A percentile compares a stretch with the other conserved stretches of the same genome.
Evolutionary conservation across 2,113 vertebrate species (phyloP).

Genomic region (Chamaetylas fuelleborni): DNA sequence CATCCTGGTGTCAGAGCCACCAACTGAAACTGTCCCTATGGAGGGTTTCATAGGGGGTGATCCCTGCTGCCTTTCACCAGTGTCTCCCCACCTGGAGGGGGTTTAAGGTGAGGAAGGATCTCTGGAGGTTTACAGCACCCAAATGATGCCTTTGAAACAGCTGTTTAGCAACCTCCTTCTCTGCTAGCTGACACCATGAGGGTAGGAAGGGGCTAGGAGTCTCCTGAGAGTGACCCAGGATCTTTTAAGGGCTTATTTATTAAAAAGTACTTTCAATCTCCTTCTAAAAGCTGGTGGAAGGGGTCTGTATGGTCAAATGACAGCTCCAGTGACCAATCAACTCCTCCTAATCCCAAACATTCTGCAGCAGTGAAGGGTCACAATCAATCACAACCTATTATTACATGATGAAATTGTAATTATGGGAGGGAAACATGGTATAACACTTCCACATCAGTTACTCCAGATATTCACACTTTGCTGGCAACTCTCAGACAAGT

Average conservation of each 20-base stretch:
- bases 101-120: not conserved
- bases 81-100: too few relatives aligned
- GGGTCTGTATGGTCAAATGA: not conserved
- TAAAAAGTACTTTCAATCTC: not conserved
- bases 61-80: not conserved
- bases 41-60: not conserved
- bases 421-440: not conserved
- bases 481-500: not conserved
- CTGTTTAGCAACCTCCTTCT: not conserved
- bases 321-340: not conserved
- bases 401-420: slow-evolving; percentile 9
- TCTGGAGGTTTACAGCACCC: not conserved
- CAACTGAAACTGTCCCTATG: not conserved
- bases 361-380: not conserved
- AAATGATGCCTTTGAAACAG: not conserved
- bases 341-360: not conserved
- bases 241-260: not conserved
- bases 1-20: not conserved
- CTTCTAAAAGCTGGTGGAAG: not conserved
- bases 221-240: not conserved
- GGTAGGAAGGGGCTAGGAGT: not conserved
- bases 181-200: not conserved
- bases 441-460: not conserved
- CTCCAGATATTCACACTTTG: not conserved
- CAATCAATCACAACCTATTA: slow-evolving; percentile 7